Percentiles rank a stretch among this genome's conserved stretches.
These are phyloP conservation scores for Trissolcus japonicus DNA, from an alignment of 2,888 invertebrate species.

Conservation along the genomic window DNA sequence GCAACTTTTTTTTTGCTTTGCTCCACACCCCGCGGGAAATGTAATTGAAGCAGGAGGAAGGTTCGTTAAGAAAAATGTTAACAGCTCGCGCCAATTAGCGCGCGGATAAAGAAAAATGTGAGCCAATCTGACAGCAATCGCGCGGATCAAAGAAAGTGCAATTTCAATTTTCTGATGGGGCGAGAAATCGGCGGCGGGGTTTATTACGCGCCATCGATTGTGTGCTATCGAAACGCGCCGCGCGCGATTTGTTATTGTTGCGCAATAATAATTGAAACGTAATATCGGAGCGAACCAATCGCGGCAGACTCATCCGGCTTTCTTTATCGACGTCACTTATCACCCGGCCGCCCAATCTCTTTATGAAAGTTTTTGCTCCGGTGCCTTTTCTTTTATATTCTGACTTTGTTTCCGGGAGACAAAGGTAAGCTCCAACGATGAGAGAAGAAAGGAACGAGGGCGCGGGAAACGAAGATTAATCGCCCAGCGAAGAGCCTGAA, in stretches of 20 bases:
- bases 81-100: constrained; percentile 38
- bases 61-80: constrained; percentile 31
- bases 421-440: constrained; percentile 47
- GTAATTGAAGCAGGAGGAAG: constrained; percentile 16
- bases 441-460: constrained; percentile 35
- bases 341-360: constrained; percentile 40
- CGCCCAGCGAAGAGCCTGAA: constrained; percentile 53
- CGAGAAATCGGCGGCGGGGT: constrained; percentile 22
- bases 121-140: constrained; percentile 39
- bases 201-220: constrained; percentile 16
- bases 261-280: constrained; percentile 35
- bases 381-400: constrained; percentile 48
- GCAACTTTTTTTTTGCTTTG: constrained; percentile 11
- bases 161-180: constrained; percentile 45
- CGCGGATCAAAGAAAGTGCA: constrained; percentile 46
- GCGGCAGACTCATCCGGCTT: constrained; percentile 35
- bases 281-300: constrained; percentile 45
- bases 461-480: constrained; percentile 55
- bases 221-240: neutral
- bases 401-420: constrained; percentile 53
- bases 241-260: constrained; percentile 7
- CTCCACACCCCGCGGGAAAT: constrained; percentile 10
- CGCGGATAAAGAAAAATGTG: constrained; percentile 27
- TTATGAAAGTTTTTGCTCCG: constrained; percentile 51
- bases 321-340: constrained; percentile 57